These are phyloP conservation scores for Melanotaenia pygmaea DNA, from an alignment of 2,797 vertebrate species.

Conservation along the genomic window DNA sequence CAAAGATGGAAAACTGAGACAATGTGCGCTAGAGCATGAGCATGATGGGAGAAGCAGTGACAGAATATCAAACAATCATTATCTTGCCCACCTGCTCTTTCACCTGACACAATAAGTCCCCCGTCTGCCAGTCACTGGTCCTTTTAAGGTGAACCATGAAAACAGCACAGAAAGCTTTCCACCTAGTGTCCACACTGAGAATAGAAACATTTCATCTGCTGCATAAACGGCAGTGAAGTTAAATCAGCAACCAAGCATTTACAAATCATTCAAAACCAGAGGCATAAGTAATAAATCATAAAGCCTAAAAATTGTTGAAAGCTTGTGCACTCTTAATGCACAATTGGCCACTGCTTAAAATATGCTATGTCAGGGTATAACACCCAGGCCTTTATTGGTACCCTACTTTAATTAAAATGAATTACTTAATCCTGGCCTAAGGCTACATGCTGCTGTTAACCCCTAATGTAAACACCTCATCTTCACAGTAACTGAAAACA, in stretches of 20 bases:
- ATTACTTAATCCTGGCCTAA: too few species aligned
- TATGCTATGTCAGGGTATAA: neutral
- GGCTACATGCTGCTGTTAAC: too few species aligned
- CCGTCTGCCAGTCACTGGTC: slow-evolving; percentile 1
- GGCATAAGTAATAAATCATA: neutral
- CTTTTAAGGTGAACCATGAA: slow-evolving; percentile 15
- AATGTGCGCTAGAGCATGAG: slow-evolving; percentile 22
- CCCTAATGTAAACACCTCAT: too few species aligned
- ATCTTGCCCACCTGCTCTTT: slow-evolving; percentile 33
- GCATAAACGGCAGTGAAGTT: neutral
- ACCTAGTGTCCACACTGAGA: slow-evolving; percentile 29
- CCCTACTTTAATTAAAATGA: neutral
- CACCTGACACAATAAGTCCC: slow-evolving; percentile 1
- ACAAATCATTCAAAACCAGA: slow-evolving; percentile 1
- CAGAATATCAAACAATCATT: slow-evolving; percentile 64
- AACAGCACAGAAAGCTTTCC: slow-evolving; percentile 32
- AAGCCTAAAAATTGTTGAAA: neutral
- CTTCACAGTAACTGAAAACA: too few species aligned
- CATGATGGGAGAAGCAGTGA: slow-evolving; percentile 25
- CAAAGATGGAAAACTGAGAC: slow-evolving; percentile 43
- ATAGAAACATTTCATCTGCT: slow-evolving; percentile 8
- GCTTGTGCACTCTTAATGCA: neutral
- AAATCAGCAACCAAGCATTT: slow-evolving; percentile 2
- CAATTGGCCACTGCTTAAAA: neutral
- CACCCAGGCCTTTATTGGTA: neutral